phyloP scores from a whole-genome alignment of 1,140 invertebrate species.

The Laodelphax striatellus region DNA sequence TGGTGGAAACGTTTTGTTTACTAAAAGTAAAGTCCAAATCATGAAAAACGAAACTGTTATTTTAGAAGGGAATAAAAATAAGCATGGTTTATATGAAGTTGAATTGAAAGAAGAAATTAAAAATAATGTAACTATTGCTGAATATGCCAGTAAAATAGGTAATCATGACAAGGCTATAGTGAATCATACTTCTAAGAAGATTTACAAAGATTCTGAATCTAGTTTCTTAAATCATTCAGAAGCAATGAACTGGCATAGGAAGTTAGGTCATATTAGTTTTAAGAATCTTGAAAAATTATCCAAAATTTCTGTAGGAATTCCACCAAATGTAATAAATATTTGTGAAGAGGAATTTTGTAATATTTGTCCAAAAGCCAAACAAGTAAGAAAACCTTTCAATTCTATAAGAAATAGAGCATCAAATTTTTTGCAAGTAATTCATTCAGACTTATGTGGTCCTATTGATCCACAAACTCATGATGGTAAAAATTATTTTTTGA shows the following conservation, averaged over 20 bases:
- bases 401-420: background rate
- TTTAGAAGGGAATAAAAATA: background rate
- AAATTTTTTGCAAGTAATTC: conserved; percentile 4
- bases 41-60: background rate
- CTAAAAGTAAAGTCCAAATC: conserved; percentile 2
- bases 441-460: background rate
- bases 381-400: background rate
- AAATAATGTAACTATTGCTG: no score
- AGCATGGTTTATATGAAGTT: no score
- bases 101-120: no score
- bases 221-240: background rate
- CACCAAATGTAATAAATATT: no score
- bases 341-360: no score
- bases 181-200: no score
- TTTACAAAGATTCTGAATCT: background rate
- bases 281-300: conserved; percentile 6
- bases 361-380: no score
- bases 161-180: no score
- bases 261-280: conserved; percentile 7
- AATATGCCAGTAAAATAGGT: no score
- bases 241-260: conserved; percentile 8
- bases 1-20: conserved; percentile 2
- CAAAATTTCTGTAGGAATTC: background rate
- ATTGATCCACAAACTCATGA: conserved; percentile 2
- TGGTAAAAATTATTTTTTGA: conserved; percentile 27